These are phyloP conservation scores for Papilio protenor DNA, from an alignment of 2,888 invertebrate species.

Conservation along the genomic window DNA sequence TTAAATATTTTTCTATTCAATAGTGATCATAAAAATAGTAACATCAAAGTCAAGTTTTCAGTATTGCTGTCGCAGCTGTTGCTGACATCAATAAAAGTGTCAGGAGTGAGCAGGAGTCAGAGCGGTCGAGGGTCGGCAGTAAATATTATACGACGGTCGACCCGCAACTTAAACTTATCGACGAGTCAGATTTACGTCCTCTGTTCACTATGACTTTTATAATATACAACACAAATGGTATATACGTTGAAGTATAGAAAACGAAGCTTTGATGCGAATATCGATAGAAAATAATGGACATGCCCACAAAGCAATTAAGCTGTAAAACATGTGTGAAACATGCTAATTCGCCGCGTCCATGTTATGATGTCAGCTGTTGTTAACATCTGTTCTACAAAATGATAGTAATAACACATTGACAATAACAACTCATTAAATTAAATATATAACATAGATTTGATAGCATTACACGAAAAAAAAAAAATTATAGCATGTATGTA, in stretches of 20 bases:
- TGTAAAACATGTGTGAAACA: constrained; percentile 8
- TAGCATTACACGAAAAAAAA: background rate
- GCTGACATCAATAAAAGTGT: constrained; percentile 7
- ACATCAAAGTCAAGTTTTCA: background rate
- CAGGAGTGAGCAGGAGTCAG: constrained; percentile 1
- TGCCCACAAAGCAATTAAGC: background rate
- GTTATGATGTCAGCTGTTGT: background rate
- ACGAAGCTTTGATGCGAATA: background rate
- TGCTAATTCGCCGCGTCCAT: constrained; percentile 1
- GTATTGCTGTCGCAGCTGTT: constrained; percentile 7
- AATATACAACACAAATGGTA: background rate
- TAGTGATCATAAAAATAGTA: background rate
- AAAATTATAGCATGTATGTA: no score
- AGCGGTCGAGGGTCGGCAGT: constrained; percentile 9
- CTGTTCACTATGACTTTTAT: constrained; percentile 17
- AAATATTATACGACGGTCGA: constrained; percentile 33
- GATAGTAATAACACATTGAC: background rate
- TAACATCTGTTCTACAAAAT: constrained; percentile 4
- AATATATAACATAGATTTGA: background rate
- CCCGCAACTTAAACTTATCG: constrained; percentile 30
- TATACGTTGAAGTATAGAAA: background rate
- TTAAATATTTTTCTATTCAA: background rate
- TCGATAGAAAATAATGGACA: constrained; percentile 12
- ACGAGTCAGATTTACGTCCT: constrained; percentile 27
- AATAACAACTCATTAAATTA: background rate